A percentile compares a stretch with the other conserved stretches of the same genome.
These are phyloP conservation scores for Meta bourneti DNA, from an alignment of 2,888 invertebrate species.

Conservation along the genomic window DNA sequence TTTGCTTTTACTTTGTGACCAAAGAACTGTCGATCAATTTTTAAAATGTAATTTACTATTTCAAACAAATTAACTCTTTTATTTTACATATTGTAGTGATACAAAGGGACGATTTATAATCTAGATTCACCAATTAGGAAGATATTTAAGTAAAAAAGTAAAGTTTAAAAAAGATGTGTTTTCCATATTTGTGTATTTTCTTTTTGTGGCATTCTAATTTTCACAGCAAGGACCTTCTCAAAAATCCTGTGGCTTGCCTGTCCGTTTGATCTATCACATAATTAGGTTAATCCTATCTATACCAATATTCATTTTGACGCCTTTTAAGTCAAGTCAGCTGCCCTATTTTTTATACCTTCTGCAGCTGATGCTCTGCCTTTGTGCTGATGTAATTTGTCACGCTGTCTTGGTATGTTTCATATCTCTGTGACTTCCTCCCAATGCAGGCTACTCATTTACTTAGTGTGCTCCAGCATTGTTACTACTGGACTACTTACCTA, in stretches of 20 bases:
- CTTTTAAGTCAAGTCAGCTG: conserved; percentile 72
- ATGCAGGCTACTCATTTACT: conserved; percentile 44
- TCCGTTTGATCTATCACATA: conserved; percentile 78
- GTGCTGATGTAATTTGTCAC: conserved; percentile 77
- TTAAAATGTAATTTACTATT: conserved; percentile 8
- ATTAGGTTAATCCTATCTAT: conserved; percentile 57
- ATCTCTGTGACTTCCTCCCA: conserved; percentile 69
- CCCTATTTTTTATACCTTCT: conserved; percentile 64
- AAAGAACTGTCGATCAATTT: background rate
- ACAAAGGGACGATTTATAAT: no score
- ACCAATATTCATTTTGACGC: conserved; percentile 58
- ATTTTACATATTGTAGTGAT: background rate
- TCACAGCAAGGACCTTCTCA: conserved; percentile 82
- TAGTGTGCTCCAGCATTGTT: conserved; percentile 69
- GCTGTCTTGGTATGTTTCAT: conserved; percentile 75
- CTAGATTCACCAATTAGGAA: no score
- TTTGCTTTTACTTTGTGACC: no score
- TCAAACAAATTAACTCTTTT: background rate
- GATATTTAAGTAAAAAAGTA: no score
- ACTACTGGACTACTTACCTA: conserved; percentile 71
- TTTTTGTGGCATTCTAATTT: conserved; percentile 73
- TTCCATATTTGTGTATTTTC: conserved; percentile 57
- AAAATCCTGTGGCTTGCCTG: conserved; percentile 81
- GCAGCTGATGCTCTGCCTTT: conserved; percentile 80
- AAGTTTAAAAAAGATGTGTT: background rate